Conservation (phyloP, 2,888 invertebrate genomes). For the Drosophila pullipes region DNA sequence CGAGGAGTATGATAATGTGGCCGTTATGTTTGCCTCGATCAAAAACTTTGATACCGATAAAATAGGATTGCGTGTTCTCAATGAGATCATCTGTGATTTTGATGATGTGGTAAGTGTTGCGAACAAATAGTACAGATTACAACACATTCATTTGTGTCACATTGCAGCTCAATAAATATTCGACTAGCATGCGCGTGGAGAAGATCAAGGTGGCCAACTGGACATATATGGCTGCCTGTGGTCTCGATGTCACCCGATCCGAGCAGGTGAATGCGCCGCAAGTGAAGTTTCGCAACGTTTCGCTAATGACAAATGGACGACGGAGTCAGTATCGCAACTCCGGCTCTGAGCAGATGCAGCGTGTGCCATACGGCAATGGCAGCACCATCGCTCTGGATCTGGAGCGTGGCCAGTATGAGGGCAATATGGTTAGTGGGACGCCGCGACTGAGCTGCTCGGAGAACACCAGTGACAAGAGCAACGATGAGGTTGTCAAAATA, state of each 20-base stretch:
- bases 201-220: conserved; percentile 98
- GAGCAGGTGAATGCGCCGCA: conserved; percentile 86
- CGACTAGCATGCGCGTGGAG: conserved; percentile 90
- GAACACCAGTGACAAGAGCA: conserved; percentile 78
- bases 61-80: conserved; percentile 91
- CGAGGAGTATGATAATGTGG: conserved; percentile 94
- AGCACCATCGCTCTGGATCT: conserved; percentile 63
- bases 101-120: conserved; percentile 89
- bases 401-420: conserved; percentile 77
- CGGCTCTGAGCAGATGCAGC: conserved; percentile 58
- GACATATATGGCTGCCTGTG: conserved; percentile 99
- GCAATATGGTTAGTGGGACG: conserved; percentile 49
- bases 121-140: background rate
- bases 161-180: conserved; percentile 87
- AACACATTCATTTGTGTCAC: background rate
- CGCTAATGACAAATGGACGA: conserved; percentile 82
- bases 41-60: conserved; percentile 91
- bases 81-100: conserved; percentile 96
- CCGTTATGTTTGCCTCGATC: conserved; percentile 98
- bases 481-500: conserved; percentile 86
- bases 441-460: conserved; percentile 42
- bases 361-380: conserved; percentile 66
- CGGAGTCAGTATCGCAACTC: conserved; percentile 75
- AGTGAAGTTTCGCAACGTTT: conserved; percentile 77
- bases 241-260: conserved; percentile 91